Evolutionary conservation across 2,113 vertebrate species (phyloP).

Genomic region (Rhea americana): DNA sequence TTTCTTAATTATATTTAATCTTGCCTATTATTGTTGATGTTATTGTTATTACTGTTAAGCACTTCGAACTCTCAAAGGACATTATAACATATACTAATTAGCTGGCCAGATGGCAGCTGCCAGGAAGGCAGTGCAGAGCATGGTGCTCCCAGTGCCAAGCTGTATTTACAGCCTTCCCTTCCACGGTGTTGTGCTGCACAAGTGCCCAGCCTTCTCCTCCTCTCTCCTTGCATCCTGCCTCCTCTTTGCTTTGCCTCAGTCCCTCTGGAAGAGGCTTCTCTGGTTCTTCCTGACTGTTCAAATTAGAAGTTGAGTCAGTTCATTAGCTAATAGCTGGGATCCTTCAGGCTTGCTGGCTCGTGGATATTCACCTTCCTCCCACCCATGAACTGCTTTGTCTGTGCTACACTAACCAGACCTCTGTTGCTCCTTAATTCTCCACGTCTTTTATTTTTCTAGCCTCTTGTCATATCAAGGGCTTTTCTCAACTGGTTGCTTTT

Average conservation of each 20-base stretch:
- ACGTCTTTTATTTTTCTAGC: not conserved
- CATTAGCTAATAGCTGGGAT: not conserved
- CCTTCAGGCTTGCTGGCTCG: too few species aligned
- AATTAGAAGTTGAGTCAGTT: not conserved
- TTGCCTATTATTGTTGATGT: not conserved
- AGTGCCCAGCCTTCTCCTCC: not conserved
- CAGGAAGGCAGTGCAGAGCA: not conserved
- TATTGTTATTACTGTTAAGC: not conserved
- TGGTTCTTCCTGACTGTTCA: not conserved
- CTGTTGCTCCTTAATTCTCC: not conserved
- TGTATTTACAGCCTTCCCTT: not conserved
- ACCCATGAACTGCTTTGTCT: not conserved
- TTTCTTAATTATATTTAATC: not conserved
- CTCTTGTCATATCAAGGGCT: rapidly evolving
- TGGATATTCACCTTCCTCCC: rapidly evolving
- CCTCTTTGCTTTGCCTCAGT: not conserved
- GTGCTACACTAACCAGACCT: not conserved
- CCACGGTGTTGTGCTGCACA: not conserved
- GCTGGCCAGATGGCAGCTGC: not conserved
- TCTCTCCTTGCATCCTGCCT: too few species aligned
- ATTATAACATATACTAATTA: not conserved
- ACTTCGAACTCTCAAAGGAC: not conserved
- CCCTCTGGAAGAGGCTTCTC: not conserved
- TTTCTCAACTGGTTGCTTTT: not conserved
- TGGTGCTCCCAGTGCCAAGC: rapidly evolving